A percentile compares a stretch with the other conserved stretches of the same genome.
Conservation (phyloP, 2,888 invertebrate genomes). For the Anoplius nigerrimus region DNA sequence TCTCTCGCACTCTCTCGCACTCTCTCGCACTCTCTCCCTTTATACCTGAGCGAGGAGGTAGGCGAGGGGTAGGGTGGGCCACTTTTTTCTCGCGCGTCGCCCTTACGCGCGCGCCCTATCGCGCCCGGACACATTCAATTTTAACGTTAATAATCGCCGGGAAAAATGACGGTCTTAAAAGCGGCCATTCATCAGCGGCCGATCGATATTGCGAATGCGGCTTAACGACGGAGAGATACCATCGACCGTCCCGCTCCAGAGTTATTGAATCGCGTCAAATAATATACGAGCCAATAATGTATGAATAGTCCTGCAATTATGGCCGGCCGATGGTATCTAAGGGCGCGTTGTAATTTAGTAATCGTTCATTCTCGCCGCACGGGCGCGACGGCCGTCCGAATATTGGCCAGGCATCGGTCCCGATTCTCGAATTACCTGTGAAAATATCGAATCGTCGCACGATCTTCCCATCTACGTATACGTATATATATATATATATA, state of each 20-base stretch:
- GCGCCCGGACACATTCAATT: constrained; percentile 63
- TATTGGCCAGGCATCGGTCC: no score
- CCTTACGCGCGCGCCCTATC: constrained; percentile 15
- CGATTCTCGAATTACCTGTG: no score
- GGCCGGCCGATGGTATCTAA: constrained; percentile 62
- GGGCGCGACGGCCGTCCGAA: neutral
- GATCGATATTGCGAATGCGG: constrained; percentile 68
- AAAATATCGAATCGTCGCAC: no score
- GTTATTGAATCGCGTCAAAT: constrained; percentile 72
- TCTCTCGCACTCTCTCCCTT: neutral
- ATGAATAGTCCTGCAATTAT: constrained; percentile 70
- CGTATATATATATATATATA: no score
- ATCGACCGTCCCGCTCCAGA: constrained; percentile 57
- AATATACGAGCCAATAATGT: constrained; percentile 72
- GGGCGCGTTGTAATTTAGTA: constrained; percentile 57
- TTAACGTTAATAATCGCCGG: constrained; percentile 65
- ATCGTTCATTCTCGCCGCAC: constrained; percentile 52
- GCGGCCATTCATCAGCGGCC: constrained; percentile 65
- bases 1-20: no score
- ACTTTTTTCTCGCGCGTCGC: constrained; percentile 46
- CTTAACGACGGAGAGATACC: constrained; percentile 66
- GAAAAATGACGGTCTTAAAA: constrained; percentile 62
- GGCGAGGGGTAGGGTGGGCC: no score
- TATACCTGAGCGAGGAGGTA: neutral
- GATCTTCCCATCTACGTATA: no score